A percentile compares a stretch with the other conserved stretches of the same genome.
phyloP scores from a whole-genome alignment of 2,113 vertebrate species.

The Gopherus evgoodei region DNA sequence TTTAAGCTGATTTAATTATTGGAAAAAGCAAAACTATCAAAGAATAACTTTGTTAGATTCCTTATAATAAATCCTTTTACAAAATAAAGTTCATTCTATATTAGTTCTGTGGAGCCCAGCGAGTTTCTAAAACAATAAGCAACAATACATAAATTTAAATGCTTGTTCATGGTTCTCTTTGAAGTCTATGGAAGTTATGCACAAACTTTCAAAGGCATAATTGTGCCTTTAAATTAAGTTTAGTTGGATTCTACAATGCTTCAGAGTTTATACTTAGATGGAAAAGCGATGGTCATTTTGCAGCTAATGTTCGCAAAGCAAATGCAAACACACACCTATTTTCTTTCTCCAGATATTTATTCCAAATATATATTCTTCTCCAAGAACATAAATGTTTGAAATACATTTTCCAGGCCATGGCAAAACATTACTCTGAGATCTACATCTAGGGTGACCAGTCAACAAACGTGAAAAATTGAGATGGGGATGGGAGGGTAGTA shows the following conservation, averaged over 20 bases:
- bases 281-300: not conserved
- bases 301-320: not conserved
- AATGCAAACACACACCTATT: not conserved
- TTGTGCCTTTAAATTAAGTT: not conserved
- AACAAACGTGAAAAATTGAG: too few relatives aligned
- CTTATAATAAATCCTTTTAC: constrained; percentile 23
- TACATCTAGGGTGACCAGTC: too few relatives aligned
- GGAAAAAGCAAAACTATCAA: too few relatives aligned
- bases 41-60: constrained; percentile 14
- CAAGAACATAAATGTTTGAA: not conserved
- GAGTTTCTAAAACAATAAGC: not conserved
- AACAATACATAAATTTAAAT: not conserved
- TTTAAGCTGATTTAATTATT: not conserved
- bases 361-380: not conserved
- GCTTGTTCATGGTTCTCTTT: not conserved
- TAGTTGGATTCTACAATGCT: not conserved
- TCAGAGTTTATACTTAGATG: not conserved
- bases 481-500: too few relatives aligned
- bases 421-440: not conserved
- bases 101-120: constrained; percentile 7
- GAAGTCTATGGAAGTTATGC: not conserved
- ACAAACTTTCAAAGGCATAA: not conserved
- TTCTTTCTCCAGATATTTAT: not conserved
- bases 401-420: not conserved
- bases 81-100: not conserved